Base-by-base conservation (phyloP, 2,888 invertebrate species). In the Drosophila buzzatii region DNA sequence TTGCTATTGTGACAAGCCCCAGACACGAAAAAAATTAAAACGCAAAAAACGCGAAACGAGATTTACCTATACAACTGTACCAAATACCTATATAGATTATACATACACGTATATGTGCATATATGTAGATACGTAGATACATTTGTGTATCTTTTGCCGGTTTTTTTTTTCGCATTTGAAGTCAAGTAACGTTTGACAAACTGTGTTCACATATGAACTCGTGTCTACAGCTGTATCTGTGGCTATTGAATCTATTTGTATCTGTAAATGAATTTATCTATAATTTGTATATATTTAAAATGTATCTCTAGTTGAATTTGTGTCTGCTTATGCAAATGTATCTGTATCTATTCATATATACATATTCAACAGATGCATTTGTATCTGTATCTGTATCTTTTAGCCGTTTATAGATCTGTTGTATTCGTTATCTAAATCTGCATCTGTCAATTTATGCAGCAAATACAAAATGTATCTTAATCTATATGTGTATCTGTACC, bases 1-100 rank as follows among this genome's bases (percentile, higher is more conserved):
- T 65, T 78, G 49, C 45, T 72, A 37, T 73, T 81, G 67, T 52
- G 84, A 71, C 85, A 81, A 82, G 82, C 82, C 67, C 75, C 87
- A 64, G 76, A 83, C 73, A 60, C 47, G 41, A 78, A 64, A 65
- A 69, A 81, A 70, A 65, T 41, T 70, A 70, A 83, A 76, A 70
- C 81, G 81, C 73, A 76, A 70, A 71, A 80, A 73, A 52, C 53
- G 65, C 62, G 66, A 76, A 87, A 71, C 83, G 67, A 85, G 82
- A 88, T 88, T 88, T 82, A 73, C 75, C 82, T 75, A 84, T 71
- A 57, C 56, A 57, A 6, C 8, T 16, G 42, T 9, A 12, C 27
- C 3, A 41, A 8, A 57, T 44, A 33, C 33, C 42, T 47, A 47
- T 39, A 18, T 18, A 51, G 33, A 51, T 35, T 27, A 39, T 47